These are phyloP conservation scores for Gopherus evgoodei DNA, from an alignment of 2,113 vertebrate genomes.

Conservation along the genomic window DNA sequence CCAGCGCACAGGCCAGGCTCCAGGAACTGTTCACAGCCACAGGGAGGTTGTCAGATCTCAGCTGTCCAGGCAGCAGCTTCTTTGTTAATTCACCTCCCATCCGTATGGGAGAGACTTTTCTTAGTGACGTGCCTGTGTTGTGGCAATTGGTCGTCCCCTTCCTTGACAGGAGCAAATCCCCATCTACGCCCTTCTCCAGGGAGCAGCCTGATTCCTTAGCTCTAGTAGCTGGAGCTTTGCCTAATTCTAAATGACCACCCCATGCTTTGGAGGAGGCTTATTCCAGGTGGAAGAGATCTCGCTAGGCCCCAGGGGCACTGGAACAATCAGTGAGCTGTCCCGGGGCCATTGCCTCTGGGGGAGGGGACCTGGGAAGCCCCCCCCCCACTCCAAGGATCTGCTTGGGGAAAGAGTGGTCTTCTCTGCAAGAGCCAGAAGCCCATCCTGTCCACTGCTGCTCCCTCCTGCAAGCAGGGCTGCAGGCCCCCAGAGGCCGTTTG, in stretches of 20 bases:
- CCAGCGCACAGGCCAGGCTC: no score
- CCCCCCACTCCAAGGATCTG: no score
- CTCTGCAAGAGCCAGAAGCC: background rate
- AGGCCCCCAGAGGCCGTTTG: no score
- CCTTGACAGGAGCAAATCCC: background rate
- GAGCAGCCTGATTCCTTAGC: background rate
- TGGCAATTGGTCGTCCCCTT: no score
- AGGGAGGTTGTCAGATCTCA: background rate
- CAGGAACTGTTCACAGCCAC: no score
- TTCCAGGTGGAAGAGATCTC: background rate
- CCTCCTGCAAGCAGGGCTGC: no score
- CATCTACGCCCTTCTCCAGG: background rate
- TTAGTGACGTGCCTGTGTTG: no score
- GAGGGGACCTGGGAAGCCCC: background rate
- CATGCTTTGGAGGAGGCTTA: background rate
- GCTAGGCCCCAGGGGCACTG: background rate
- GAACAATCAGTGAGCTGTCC: background rate
- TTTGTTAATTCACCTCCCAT: background rate
- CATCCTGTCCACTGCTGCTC: background rate
- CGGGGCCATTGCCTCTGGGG: background rate
- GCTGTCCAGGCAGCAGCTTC: background rate
- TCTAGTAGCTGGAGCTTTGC: background rate
- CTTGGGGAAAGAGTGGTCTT: background rate
- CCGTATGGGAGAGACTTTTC: background rate
- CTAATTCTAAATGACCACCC: background rate